Conservation (phyloP, 2,113 vertebrate genomes). For the Nannospalax galili region DNA sequence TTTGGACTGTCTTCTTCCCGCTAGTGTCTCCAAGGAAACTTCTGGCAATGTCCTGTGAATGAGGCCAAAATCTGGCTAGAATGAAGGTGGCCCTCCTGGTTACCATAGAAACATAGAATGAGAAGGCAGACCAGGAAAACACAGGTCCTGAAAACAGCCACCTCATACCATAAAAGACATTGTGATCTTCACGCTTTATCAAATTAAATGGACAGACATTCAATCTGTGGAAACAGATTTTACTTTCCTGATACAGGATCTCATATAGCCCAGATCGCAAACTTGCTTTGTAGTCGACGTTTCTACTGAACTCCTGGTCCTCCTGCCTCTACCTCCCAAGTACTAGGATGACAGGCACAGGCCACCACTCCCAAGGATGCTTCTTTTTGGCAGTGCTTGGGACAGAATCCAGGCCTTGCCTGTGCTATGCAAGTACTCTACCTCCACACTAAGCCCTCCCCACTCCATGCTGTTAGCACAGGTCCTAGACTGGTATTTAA, state of each 20-base stretch:
- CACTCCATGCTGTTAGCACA: no score
- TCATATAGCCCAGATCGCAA: not conserved
- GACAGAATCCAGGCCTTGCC: not conserved
- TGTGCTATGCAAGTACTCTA: not conserved
- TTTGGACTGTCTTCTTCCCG: not conserved
- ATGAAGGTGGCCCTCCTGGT: not conserved
- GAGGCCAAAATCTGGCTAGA: no score
- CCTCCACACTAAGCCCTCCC: not conserved
- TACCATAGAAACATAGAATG: not conserved
- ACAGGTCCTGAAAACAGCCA: not conserved
- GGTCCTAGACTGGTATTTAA: not conserved
- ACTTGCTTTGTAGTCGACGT: not conserved
- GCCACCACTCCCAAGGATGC: not conserved
- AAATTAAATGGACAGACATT: accelerated
- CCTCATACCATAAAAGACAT: accelerated
- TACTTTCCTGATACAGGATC: not conserved
- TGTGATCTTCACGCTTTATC: not conserved
- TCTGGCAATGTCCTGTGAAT: not conserved
- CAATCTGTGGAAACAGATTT: not conserved
- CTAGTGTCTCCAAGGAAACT: not conserved
- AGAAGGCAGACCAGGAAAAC: not conserved
- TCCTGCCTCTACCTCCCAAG: not conserved
- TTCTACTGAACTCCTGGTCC: not conserved
- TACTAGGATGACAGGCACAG: not conserved
- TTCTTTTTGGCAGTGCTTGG: not conserved